Evolutionary conservation across 1,140 invertebrate species (phyloP).

Genomic region (Asobara japonica): DNA sequence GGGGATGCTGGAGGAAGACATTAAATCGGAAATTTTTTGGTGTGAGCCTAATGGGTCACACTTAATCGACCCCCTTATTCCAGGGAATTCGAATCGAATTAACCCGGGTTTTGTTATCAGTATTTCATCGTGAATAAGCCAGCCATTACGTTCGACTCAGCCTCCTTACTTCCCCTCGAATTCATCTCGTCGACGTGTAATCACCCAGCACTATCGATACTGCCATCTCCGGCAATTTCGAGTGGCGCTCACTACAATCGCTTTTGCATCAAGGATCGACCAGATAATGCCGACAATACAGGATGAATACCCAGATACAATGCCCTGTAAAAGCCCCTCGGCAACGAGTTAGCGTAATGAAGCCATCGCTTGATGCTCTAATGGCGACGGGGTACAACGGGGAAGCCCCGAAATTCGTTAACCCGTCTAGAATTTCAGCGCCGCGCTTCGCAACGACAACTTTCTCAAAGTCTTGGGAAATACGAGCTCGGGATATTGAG

Average conservation of each 20-base stretch:
- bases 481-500: too few relatives aligned
- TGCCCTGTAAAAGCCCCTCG: not conserved
- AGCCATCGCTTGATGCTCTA: not conserved
- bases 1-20: too few relatives aligned
- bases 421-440: too few relatives aligned
- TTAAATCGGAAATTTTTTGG: too few relatives aligned
- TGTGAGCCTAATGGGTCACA: too few relatives aligned
- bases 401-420: not conserved
- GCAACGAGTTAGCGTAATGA: not conserved
- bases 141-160: not conserved
- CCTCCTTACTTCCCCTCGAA: constrained; percentile 2
- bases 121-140: not conserved
- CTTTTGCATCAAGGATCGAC: constrained; percentile 11
- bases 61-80: too few relatives aligned
- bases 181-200: constrained; percentile 11
- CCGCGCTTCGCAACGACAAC: too few relatives aligned
- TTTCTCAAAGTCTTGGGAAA: too few relatives aligned
- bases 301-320: not conserved
- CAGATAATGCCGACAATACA: constrained; percentile 7
- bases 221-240: not conserved
- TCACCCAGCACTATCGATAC: not conserved
- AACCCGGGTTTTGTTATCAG: not conserved
- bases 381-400: not conserved
- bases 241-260: constrained; percentile 2
- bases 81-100: too few relatives aligned